phyloP scores from a whole-genome alignment of 2,113 vertebrate genomes.

The Lophochroa leadbeateri region DNA sequence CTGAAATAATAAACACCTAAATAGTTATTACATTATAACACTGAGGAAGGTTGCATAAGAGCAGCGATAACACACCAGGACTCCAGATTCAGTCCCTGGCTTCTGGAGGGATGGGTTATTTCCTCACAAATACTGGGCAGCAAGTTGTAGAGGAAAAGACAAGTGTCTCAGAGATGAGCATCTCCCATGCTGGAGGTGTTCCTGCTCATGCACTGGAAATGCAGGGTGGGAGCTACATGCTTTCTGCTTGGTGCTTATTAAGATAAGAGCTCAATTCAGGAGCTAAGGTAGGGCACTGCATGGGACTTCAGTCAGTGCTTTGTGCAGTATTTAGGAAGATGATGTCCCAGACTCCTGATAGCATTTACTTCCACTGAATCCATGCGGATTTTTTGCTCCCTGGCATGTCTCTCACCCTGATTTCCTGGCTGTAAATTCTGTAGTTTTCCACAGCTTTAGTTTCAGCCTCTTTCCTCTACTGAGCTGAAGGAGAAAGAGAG shows the following conservation, averaged over 20 bases:
- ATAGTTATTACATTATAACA: not conserved
- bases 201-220: not conserved
- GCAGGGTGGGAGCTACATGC: not conserved
- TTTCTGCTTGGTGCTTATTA: not conserved
- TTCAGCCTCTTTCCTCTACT: not conserved
- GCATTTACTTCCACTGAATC: not conserved
- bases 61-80: not conserved
- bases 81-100: not conserved
- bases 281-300: not conserved
- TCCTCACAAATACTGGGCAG: not conserved
- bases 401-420: fast-evolving
- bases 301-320: not conserved
- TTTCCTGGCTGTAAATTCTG: not conserved
- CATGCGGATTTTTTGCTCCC: not conserved
- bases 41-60: not conserved
- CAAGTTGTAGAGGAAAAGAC: not conserved
- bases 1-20: not conserved
- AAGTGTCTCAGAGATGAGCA: not conserved
- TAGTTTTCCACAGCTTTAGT: not conserved
- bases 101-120: not conserved
- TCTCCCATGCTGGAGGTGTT: too few species aligned
- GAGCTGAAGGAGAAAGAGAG: not conserved
- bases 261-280: not conserved
- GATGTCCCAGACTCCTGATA: not conserved
- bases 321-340: not conserved